Percentiles rank a stretch among this genome's conserved stretches.
Evolutionary conservation across 2,113 vertebrate genomes (phyloP).

Genomic region (Pteropus alecto): DNA sequence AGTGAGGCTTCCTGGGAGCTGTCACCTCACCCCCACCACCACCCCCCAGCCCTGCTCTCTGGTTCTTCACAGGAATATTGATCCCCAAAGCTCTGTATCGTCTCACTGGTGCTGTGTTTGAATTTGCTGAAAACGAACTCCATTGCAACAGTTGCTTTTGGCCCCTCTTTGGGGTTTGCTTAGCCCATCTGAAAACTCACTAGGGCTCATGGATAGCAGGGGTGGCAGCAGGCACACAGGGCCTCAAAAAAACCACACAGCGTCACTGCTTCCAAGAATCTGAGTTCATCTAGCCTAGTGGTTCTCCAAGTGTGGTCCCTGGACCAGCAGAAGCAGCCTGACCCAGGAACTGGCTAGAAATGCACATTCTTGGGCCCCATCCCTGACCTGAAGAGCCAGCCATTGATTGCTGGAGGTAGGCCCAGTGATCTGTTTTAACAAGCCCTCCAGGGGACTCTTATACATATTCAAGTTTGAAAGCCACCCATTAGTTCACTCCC

Average conservation of each 20-base stretch:
- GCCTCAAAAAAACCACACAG: accelerated
- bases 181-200: not conserved
- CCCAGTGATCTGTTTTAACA: accelerated
- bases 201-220: accelerated
- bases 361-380: not conserved
- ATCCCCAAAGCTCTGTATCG: not conserved
- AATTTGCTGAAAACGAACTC: accelerated
- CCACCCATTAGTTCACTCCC: accelerated
- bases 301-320: not conserved
- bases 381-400: not conserved
- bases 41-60: not conserved
- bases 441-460: not conserved
- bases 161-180: not conserved
- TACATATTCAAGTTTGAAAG: accelerated
- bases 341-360: accelerated
- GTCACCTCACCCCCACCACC: not conserved
- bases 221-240: accelerated
- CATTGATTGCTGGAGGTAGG: not conserved
- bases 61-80: not conserved
- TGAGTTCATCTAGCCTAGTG: accelerated
- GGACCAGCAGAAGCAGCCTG: not conserved
- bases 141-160: accelerated
- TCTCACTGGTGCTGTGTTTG: accelerated
- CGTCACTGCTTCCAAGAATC: not conserved
- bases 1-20: not conserved